Evolutionary conservation across 2,113 vertebrate species (phyloP).

Genomic region (Geococcyx californianus): DNA sequence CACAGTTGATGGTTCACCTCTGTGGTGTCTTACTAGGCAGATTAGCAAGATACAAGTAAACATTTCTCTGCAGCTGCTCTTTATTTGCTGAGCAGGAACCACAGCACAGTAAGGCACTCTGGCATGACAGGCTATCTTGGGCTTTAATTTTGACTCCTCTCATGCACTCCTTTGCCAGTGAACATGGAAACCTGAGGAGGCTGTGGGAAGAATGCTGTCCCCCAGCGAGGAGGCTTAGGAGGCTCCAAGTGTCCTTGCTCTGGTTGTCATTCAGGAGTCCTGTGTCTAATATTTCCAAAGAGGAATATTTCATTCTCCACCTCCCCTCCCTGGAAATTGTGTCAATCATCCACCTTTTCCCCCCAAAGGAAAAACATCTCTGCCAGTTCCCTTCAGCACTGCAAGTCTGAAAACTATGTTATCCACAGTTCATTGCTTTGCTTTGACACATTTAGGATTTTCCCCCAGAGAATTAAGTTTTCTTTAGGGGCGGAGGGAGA

Average conservation of each 20-base stretch:
- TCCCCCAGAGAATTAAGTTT: background rate
- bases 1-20: background rate
- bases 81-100: background rate
- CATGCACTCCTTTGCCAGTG: background rate
- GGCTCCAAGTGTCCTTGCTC: background rate
- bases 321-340: background rate
- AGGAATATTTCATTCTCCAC: background rate
- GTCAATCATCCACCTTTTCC: background rate
- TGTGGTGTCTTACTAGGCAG: background rate
- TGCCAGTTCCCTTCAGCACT: background rate
- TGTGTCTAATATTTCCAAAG: background rate
- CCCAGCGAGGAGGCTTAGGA: background rate
- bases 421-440: background rate
- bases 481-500: background rate
- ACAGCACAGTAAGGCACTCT: background rate
- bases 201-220: background rate
- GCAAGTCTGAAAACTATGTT: background rate
- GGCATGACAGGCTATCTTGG: accelerated
- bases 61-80: background rate
- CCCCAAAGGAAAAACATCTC: background rate
- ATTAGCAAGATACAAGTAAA: background rate
- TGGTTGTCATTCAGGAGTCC: background rate
- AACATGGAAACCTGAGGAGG: accelerated
- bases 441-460: background rate
- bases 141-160: background rate